phyloP scores from a whole-genome alignment of 2,888 invertebrate species.

The Drosophila ustulata region DNA sequence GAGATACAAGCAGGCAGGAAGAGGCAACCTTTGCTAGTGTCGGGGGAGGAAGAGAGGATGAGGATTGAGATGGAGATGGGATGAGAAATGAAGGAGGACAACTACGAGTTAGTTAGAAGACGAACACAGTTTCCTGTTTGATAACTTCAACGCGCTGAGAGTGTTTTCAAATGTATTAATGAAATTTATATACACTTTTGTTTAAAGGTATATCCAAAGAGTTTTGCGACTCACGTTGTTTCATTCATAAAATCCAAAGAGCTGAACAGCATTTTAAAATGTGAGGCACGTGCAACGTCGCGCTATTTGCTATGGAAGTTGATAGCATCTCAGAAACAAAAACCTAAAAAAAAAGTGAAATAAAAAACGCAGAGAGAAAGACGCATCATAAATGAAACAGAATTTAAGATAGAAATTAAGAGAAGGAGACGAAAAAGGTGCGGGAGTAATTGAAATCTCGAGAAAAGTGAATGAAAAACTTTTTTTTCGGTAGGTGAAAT shows the following conservation, averaged over 20 bases:
- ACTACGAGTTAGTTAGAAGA: constrained; percentile 1
- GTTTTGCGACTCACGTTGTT: constrained; percentile 31
- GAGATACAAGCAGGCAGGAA: constrained; percentile 24
- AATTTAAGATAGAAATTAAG: constrained; percentile 68
- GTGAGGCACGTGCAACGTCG: constrained; percentile 63
- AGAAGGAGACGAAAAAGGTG: constrained; percentile 50
- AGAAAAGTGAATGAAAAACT: constrained; percentile 68
- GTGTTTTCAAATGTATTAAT: constrained; percentile 42
- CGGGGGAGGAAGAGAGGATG: constrained; percentile 17
- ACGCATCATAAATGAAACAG: constrained; percentile 63
- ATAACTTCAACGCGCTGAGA: constrained; percentile 21
- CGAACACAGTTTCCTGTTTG: constrained; percentile 32
- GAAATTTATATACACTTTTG: constrained; percentile 27
- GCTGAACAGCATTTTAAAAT: constrained; percentile 48
- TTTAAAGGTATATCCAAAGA: constrained; percentile 13
- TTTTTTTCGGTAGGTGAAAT: constrained; percentile 45
- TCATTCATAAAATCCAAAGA: constrained; percentile 64
- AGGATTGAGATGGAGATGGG: not conserved
- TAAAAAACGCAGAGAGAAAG: constrained; percentile 12
- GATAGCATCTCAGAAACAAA: constrained; percentile 61
- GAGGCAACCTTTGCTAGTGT: constrained; percentile 38
- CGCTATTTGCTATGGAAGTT: constrained; percentile 55
- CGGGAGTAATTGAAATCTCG: constrained; percentile 57
- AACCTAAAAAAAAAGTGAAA: constrained; percentile 2
- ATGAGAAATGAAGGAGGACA: not conserved